Evolutionary conservation across 1,140 invertebrate genomes (phyloP), one percentile per base, ranked within the genome.

Genomic region (Nasonia giraulti): DNA sequence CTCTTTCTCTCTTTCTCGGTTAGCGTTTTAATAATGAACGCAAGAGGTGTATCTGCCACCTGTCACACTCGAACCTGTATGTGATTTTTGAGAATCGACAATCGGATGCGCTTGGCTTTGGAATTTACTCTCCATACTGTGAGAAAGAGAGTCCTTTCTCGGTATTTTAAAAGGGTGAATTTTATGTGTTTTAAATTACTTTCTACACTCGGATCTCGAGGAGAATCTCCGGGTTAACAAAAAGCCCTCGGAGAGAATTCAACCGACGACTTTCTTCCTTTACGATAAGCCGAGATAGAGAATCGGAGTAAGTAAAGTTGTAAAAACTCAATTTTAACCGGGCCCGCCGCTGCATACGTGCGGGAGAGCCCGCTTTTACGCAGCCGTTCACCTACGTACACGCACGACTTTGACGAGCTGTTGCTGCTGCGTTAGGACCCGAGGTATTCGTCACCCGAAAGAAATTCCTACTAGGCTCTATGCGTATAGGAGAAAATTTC

Each of bases 1-100:
- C 27, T 27, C 27, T 27, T 3, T 37, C 55, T 62, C 55, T 17
- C 47, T 47, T 74, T 66, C 40, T 83, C 62, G 37, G 37, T 78
- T 78, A 78, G 85, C 44, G 69, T 80, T 76, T 86, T 86, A 86
- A 83, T 86, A 86, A 86, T 83, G 71, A 74, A 55, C 23, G 55
- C 55, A 6, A 62, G 23, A 76, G n/a, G 33, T 27, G 31, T 31
- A 33, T 73, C 27, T 12, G 23, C 71, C 23, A 82, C 71, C 27
- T 75, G 47, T 75, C 71, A 82, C 50, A 31, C 68, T 20, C 68
- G 31, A 81, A 50, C 6, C 27, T 62, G 5, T 68, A 20, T 73
- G 27, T 2, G 12, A 73, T 73, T 31, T 73, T 80, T 80, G 7
- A 69, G 17, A 44, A 23, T 68, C 20, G n/a, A 69, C n/a, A 80